Conservation (phyloP, 2,797 vertebrate species). For the Apogon hyalosoma region DNA sequence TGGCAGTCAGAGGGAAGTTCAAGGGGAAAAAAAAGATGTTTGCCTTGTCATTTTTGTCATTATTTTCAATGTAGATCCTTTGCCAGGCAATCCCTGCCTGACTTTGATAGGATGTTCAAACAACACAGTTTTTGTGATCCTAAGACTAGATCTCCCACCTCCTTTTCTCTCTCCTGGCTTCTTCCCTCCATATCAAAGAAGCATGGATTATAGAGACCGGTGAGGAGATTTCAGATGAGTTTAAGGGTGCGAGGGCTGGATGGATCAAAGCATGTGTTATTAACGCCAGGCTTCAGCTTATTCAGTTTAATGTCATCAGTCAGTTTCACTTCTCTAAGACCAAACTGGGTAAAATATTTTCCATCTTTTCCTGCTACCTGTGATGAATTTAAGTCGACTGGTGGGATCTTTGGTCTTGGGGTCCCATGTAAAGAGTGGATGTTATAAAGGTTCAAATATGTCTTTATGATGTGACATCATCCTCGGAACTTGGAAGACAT, state of each 20-base stretch:
- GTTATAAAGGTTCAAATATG: no score
- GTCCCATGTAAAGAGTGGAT: no score
- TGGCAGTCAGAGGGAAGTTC: slow-evolving; percentile 18
- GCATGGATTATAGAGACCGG: background rate
- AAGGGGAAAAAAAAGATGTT: background rate
- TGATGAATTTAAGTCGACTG: no score
- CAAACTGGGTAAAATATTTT: background rate
- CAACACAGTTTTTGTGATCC: slow-evolving; percentile 1
- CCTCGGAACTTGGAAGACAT: no score
- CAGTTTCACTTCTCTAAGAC: background rate
- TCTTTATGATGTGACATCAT: no score
- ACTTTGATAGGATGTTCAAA: background rate
- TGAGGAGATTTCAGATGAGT: background rate
- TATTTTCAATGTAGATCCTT: background rate
- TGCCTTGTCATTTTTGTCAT: background rate
- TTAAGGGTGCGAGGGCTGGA: background rate
- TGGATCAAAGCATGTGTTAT: background rate
- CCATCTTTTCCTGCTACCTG: background rate
- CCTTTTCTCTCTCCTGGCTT: background rate
- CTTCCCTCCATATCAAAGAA: slow-evolving; percentile 12
- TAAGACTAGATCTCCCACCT: background rate
- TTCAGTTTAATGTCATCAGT: slow-evolving; percentile 3
- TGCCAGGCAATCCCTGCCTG: background rate
- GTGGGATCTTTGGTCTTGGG: no score
- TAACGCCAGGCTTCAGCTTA: background rate